These are phyloP conservation scores for Varecia variegata DNA, from an alignment of 2,797 vertebrate genomes.

Conservation along the genomic window DNA sequence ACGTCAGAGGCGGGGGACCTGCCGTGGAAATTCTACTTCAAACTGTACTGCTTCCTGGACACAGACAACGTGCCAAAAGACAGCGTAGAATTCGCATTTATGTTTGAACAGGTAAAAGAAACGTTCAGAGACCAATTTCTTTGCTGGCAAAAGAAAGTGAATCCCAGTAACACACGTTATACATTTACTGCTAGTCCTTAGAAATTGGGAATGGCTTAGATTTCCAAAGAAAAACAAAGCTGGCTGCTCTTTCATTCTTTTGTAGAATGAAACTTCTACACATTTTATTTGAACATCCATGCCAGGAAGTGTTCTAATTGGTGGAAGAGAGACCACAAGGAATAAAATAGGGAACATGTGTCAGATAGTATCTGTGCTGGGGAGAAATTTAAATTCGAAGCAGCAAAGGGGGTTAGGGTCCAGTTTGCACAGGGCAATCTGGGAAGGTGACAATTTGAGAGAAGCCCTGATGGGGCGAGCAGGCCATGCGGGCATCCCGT, in stretches of 20 bases:
- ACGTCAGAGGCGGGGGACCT: constrained; percentile 86
- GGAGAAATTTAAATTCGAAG: background rate
- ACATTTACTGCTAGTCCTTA: too few species aligned
- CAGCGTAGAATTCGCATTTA: constrained; percentile 98
- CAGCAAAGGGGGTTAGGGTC: rapidly evolving
- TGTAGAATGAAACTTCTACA: background rate
- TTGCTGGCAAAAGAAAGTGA: background rate
- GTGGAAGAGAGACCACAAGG: background rate
- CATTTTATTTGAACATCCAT: background rate
- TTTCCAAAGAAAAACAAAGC: background rate
- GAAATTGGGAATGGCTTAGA: rapidly evolving
- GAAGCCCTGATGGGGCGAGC: background rate
- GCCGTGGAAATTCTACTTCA: constrained; percentile 98
- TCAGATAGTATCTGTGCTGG: rapidly evolving
- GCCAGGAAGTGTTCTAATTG: background rate
- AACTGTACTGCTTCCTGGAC: constrained; percentile 98
- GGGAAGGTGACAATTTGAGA: background rate
- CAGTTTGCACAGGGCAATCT: background rate
- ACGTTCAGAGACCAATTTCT: background rate
- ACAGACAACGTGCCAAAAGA: constrained; percentile 93
- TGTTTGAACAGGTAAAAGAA: constrained; percentile 96
- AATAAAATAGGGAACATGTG: rapidly evolving
- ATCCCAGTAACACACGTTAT: rapidly evolving
- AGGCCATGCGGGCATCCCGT: rapidly evolving
- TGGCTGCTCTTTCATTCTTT: background rate